phyloP scores from a whole-genome alignment of 2,113 vertebrate genomes.

The Barnardius zonarius region DNA sequence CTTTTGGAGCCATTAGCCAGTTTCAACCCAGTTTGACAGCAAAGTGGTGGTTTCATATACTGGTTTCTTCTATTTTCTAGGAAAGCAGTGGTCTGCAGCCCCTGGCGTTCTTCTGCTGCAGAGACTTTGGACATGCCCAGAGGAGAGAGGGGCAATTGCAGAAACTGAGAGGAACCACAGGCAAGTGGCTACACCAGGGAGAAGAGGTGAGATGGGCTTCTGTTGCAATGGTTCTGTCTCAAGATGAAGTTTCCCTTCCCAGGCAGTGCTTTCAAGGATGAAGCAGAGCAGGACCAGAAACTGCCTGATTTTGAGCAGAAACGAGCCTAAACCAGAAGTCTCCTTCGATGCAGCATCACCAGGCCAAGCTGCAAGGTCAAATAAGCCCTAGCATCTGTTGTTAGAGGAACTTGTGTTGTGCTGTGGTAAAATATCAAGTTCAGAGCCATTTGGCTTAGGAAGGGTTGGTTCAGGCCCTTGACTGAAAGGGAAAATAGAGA shows the following conservation, averaged over 20 bases:
- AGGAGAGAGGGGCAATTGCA: neutral
- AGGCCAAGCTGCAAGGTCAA: neutral
- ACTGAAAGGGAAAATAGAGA: neutral
- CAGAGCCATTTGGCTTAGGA: neutral
- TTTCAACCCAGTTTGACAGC: neutral
- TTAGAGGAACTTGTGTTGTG: neutral
- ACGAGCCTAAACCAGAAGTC: neutral
- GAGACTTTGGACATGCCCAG: neutral
- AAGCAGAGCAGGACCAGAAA: neutral
- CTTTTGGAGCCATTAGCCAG: neutral
- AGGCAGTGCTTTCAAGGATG: neutral
- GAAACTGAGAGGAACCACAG: neutral
- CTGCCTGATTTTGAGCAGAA: neutral
- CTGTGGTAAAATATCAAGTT: neutral
- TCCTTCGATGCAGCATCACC: neutral
- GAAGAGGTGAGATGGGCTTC: neutral
- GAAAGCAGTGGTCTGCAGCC: neutral
- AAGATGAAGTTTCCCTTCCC: neutral
- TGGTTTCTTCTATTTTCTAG: neutral
- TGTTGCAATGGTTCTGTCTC: neutral
- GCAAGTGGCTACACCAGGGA: neutral
- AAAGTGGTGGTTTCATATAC: neutral
- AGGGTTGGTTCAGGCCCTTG: neutral
- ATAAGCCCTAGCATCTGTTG: neutral
- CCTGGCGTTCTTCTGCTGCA: neutral